Conservation (phyloP, 1,140 invertebrate species). For the Propsilocerus akamusi region DNA sequence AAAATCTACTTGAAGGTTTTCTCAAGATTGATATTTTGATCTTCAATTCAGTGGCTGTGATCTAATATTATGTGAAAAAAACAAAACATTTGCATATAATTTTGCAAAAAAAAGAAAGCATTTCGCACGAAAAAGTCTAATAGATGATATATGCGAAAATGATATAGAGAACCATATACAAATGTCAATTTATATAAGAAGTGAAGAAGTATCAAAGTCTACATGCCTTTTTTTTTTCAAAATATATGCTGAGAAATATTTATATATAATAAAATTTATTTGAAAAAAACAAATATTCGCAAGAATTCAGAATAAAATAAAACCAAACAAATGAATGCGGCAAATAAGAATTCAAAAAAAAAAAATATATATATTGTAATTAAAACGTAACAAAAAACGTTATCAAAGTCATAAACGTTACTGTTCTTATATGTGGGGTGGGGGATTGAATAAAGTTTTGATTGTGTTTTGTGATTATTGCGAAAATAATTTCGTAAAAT, state of each 20-base stretch:
- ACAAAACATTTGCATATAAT: too few species aligned
- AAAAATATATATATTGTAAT: neutral
- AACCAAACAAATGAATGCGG: neutral
- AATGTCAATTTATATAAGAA: too few species aligned
- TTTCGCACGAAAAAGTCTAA: neutral
- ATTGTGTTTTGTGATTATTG: neutral
- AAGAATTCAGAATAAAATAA: too few species aligned
- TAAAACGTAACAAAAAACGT: too few species aligned
- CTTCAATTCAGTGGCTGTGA: too few species aligned
- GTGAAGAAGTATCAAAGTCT: neutral
- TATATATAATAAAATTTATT: neutral
- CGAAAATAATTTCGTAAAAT: neutral
- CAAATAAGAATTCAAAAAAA: neutral
- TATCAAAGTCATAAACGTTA: too few species aligned
- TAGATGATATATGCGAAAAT: neutral
- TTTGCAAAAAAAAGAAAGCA: neutral
- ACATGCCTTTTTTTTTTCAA: neutral
- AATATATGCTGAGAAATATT: neutral
- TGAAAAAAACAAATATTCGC: too few species aligned
- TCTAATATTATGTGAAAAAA: too few species aligned
- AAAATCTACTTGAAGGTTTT: too few species aligned
- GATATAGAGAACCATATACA: neutral
- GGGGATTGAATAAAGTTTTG: neutral
- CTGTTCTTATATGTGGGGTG: too few species aligned
- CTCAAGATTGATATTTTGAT: too few species aligned